Evolutionary conservation across 2,888 invertebrate genomes (phyloP), one percentile per base, ranked within the genome.

Genomic region (Ophion ventricosus): DNA sequence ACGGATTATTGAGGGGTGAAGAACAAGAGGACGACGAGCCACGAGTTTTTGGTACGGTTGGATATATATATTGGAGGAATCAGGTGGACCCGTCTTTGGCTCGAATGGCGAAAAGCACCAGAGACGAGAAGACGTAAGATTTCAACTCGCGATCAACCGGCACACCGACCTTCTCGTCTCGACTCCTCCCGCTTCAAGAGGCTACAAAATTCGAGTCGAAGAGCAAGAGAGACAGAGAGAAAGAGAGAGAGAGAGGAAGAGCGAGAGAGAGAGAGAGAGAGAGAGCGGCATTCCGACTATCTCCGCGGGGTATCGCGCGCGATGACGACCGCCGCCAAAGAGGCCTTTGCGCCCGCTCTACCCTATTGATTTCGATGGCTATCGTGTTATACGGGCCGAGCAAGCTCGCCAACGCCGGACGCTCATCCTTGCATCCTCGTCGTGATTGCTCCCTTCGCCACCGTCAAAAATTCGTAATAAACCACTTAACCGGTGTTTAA

Each of bases 281-380:
- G 56, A n/a, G 29, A 35, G 64, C 35, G 57, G 29, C 72, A 84
- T 79, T 57, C 70, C 76, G 74, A 82, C 85, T 84, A 86, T 86
- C 84, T 87, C 84, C 74, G 77, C 75, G 82, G 82, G 77, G 82
- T 80, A 85, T 84, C 77, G 75, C 80, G 74, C 74, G 64, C 75
- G 70, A 79, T 85, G 85, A 86, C 86, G 81, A 76, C 87, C 85
- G 87, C 86, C 87, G 87, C 86, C 87, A 86, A 87, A 88, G 88
- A 86, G 80, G 73, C 85, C 66, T 79, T 66, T 66, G 59, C 72
- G 56, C 66, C 69, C 76, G 40, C 75, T 56, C 83, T 82, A 61
- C 73, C 79, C 78, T 81, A 87, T 86, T 85, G 86, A 86, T 87
- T 84, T 85, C 83, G 85, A 87, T 85, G 73, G 76, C 76, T 85